These are phyloP conservation scores for Oophaga pumilio DNA, from an alignment of 2,113 vertebrate genomes.

Conservation along the genomic window DNA sequence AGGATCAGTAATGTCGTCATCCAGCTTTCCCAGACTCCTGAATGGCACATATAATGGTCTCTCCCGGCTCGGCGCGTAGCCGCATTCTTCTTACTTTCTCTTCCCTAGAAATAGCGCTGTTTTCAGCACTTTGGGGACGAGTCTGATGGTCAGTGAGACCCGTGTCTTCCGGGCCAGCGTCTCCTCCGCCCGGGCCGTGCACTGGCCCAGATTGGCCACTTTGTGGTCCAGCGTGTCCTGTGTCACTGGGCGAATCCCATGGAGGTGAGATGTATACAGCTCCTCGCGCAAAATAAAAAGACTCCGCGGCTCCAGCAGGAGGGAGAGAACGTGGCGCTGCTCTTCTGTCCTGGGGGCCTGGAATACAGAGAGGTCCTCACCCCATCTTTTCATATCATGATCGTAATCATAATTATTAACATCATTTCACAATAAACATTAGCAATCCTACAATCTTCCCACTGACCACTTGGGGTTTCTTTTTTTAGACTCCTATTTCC, in stretches of 20 bases:
- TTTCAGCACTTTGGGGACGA: conserved; percentile 83
- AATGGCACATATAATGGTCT: neutral
- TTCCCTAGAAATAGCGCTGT: conserved; percentile 74
- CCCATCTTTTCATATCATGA: no score
- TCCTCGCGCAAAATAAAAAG: conserved; percentile 81
- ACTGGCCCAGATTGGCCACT: conserved; percentile 72
- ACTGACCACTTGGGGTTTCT: no score
- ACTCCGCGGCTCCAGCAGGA: conserved; percentile 80
- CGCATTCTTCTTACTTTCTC: conserved; percentile 57
- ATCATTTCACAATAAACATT: no score
- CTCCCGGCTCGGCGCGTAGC: neutral
- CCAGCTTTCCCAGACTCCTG: neutral
- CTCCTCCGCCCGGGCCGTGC: conserved; percentile 64
- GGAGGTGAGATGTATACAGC: conserved; percentile 80
- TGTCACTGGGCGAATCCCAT: conserved; percentile 72
- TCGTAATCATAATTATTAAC: no score
- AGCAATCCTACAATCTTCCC: no score
- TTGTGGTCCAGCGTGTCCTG: conserved; percentile 70
- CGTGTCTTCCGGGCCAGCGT: conserved; percentile 74
- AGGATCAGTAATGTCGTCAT: neutral
- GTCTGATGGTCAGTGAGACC: conserved; percentile 85
- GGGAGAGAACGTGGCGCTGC: conserved; percentile 73
- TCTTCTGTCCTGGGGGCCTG: conserved; percentile 71
- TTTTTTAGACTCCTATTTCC: no score
- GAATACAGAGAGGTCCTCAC: no score